These are phyloP conservation scores for Rhingia rostrata DNA, from an alignment of 2,888 invertebrate genomes.

Conservation along the genomic window DNA sequence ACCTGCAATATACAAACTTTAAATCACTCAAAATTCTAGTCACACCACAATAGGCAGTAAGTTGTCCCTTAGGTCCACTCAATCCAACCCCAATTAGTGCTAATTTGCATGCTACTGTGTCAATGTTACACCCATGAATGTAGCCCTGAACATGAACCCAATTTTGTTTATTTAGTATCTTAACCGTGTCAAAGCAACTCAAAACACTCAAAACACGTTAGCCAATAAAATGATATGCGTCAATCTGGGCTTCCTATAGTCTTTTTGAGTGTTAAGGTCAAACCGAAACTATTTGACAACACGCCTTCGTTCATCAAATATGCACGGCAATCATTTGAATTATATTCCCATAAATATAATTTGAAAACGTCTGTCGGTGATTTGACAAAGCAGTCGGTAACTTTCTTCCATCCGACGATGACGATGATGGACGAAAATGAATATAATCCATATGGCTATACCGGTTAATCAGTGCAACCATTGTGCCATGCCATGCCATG, in stretches of 20 bases:
- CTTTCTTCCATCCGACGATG: conserved; percentile 39
- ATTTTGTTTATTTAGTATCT: conserved; percentile 11
- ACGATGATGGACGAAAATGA: conserved; percentile 12
- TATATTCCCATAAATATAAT: not conserved
- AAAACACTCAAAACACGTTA: conserved; percentile 30
- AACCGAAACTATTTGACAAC: conserved; percentile 22
- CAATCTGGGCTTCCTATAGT: conserved; percentile 35
- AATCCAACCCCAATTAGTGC: not conserved
- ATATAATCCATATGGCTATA: conserved; percentile 38
- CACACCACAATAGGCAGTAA: too few relatives aligned
- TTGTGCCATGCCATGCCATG: conserved; percentile 22
- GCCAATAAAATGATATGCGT: conserved; percentile 30
- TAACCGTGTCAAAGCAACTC: conserved; percentile 20
- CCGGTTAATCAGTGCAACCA: conserved; percentile 57
- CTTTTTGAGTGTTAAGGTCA: conserved; percentile 60
- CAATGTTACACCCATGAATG: conserved; percentile 33
- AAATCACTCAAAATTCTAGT: too few relatives aligned
- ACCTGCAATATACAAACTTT: too few relatives aligned
- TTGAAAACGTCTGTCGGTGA: conserved; percentile 2
- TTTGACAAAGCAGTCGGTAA: conserved; percentile 32
- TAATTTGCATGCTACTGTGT: conserved; percentile 36
- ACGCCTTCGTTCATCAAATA: conserved; percentile 22
- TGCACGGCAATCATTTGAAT: conserved; percentile 39
- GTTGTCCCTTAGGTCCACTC: not conserved
- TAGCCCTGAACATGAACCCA: conserved; percentile 35